These are phyloP conservation scores for Synanthedon myopaeformis DNA, from an alignment of 2,888 invertebrate species.

Conservation along the genomic window DNA sequence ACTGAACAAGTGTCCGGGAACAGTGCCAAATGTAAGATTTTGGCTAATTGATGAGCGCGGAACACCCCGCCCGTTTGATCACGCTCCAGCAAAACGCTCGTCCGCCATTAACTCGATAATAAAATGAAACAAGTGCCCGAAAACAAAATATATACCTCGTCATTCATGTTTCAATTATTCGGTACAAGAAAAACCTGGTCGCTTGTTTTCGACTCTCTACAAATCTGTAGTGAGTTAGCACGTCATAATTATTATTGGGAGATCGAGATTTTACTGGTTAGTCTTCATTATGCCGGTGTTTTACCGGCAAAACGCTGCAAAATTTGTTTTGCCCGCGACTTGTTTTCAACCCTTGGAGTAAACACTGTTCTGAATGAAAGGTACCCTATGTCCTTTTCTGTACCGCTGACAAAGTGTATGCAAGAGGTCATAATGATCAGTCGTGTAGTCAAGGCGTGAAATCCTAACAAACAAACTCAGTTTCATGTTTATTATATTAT, in stretches of 20 bases:
- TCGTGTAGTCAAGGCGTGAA: no score
- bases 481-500: no score
- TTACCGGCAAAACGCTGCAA: no score
- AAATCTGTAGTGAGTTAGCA: not conserved
- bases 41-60: constrained; percentile 57
- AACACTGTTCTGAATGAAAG: no score
- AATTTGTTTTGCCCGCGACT: no score
- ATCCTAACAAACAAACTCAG: no score
- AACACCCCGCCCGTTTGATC: constrained; percentile 52
- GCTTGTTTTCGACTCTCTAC: not conserved
- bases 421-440: no score
- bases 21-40: constrained; percentile 58
- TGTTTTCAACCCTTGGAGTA: no score
- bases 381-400: no score
- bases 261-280: not conserved
- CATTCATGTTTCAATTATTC: constrained; percentile 12
- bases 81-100: constrained; percentile 28
- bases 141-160: constrained; percentile 17
- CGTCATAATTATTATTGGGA: not conserved
- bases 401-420: no score
- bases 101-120: constrained; percentile 28
- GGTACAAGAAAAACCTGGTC: not conserved
- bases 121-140: constrained; percentile 18
- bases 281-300: no score
- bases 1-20: constrained; percentile 52